Percentiles rank a stretch among this genome's conserved stretches.
phyloP scores from a whole-genome alignment of 1,140 invertebrate species.

The Cheumatopsyche charites region DNA sequence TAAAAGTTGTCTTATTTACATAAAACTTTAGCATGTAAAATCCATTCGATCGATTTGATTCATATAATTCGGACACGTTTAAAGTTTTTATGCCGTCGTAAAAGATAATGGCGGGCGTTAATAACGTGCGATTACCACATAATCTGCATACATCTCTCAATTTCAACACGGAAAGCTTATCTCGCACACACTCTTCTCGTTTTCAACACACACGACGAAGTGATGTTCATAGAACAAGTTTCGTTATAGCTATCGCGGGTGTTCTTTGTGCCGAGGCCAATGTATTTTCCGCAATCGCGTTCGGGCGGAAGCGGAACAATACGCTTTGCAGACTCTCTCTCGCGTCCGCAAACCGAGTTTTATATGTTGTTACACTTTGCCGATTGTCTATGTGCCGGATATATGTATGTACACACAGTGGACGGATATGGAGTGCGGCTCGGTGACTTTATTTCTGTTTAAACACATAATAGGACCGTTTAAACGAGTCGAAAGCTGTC shows the following conservation, averaged over 20 bases:
- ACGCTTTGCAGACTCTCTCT: slow-evolving; percentile 31
- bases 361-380: slow-evolving; percentile 30
- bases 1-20: slow-evolving; percentile 5
- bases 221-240: too few relatives aligned
- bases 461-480: slow-evolving; percentile 17
- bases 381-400: slow-evolving; percentile 7
- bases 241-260: background rate
- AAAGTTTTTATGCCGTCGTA: slow-evolving; percentile 14
- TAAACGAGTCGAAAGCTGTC: slow-evolving; percentile 12
- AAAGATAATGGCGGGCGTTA: slow-evolving; percentile 20
- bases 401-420: background rate
- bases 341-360: background rate
- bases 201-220: too few relatives aligned
- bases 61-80: slow-evolving; percentile 7
- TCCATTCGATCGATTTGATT: slow-evolving; percentile 1
- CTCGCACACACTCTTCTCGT: too few relatives aligned
- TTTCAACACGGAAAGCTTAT: background rate
- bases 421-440: background rate
- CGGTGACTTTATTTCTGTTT: slow-evolving; percentile 27
- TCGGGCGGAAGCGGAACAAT: slow-evolving; percentile 32
- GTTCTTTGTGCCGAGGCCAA: slow-evolving; percentile 22
- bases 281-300: slow-evolving; percentile 32
- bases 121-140: slow-evolving; percentile 12
- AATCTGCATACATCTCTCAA: slow-evolving; percentile 10
- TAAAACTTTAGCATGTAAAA: slow-evolving; percentile 2